Percentiles rank a stretch among this genome's conserved stretches.
These are phyloP conservation scores for Agrypnus murinus DNA, from an alignment of 2,888 invertebrate genomes.

Conservation along the genomic window DNA sequence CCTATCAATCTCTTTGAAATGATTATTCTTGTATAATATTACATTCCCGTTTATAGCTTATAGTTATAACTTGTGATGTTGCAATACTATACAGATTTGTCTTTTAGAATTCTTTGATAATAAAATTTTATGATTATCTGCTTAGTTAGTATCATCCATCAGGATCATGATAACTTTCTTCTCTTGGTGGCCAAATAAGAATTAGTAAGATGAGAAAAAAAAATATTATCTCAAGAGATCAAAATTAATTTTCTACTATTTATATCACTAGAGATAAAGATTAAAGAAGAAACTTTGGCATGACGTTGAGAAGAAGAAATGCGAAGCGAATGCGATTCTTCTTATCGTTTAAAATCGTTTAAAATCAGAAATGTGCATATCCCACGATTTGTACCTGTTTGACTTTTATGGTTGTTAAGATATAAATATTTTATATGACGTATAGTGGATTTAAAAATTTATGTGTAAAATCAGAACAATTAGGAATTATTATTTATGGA, in stretches of 20 bases:
- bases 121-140: too few species aligned
- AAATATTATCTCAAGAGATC: constrained; percentile 9
- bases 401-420: not conserved
- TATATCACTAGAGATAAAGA: too few species aligned
- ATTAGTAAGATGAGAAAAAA: constrained; percentile 7
- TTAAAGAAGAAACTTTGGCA: too few species aligned
- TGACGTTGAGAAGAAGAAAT: constrained; percentile 7
- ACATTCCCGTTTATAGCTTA: constrained; percentile 15
- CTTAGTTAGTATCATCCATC: too few species aligned
- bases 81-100: too few species aligned
- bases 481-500: too few species aligned
- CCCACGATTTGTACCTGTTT: constrained; percentile 24
- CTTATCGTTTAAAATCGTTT: constrained; percentile 23
- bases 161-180: too few species aligned
- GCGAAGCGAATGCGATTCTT: constrained; percentile 15
- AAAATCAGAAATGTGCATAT: constrained; percentile 30
- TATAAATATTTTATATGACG: too few species aligned
- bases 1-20: constrained; percentile 13
- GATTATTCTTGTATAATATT: constrained; percentile 2
- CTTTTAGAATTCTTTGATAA: too few species aligned
- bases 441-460: too few species aligned
- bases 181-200: not conserved
- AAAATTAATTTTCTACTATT: constrained; percentile 2
- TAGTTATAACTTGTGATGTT: not conserved
- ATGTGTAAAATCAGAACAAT: too few species aligned